Base-by-base conservation (phyloP, 1,140 invertebrate species). In the Lanistes nyassanus region DNA sequence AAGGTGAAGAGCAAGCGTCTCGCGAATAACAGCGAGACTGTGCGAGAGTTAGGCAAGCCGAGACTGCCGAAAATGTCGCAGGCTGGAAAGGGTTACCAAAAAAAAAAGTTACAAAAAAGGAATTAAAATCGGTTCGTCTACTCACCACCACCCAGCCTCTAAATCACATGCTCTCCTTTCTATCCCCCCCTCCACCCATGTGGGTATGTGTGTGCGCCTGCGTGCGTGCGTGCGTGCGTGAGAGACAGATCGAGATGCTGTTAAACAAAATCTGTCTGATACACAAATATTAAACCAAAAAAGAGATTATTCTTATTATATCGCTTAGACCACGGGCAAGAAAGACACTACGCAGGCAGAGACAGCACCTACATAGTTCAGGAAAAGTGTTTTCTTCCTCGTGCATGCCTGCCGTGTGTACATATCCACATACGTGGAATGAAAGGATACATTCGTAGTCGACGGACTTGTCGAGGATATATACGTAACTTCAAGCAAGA, bases 201-300 rank as follows among this genome's bases (percentile, higher is more conserved):
- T 11, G 26, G 47, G 39, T 37, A 23, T 37, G 65, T 67, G 65
- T 37, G 65, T 67, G 65, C 6, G 65, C n/a, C 34, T 67, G 65
- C 19, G 16, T 70, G 23, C 58, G 69, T 72, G 34, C 60, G 55
- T 31, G 47, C 37, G 65, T 67, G 37, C 39, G 65, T 42, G 34
- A 19, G 37, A 11, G 62, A 26, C 9, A 47, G 19, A 47, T 9
- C 0, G 42, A 47, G 42, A 47, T 47, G 42, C 19, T n/a, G n/a
- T n/a, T n/a, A n/a, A n/a, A n/a, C n/a, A n/a, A n/a, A n/a, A n/a
- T n/a, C n/a, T n/a, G n/a, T n/a, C n/a, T n/a, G n/a, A n/a, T n/a
- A n/a, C n/a, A n/a, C n/a, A n/a, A n/a, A n/a, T n/a, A n/a, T n/a
- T n/a, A n/a, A n/a, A n/a, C n/a, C n/a, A n/a, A n/a, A n/a, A n/a